phyloP scores from a whole-genome alignment of 1,140 invertebrate genomes.

The Trigoniulus corallinus region DNA sequence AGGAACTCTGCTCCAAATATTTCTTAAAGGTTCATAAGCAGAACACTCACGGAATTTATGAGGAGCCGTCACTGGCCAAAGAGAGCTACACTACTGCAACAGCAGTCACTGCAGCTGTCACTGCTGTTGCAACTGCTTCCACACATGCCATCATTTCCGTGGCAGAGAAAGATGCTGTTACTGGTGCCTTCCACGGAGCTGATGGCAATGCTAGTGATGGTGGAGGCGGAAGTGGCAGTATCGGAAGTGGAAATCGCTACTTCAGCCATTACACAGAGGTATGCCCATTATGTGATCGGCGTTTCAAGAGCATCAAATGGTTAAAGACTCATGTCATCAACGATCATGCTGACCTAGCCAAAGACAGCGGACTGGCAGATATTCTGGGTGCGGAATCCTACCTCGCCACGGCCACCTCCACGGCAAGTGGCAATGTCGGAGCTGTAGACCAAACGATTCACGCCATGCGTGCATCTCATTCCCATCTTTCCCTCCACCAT shows the following conservation, averaged over 20 bases:
- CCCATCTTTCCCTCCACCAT: background rate
- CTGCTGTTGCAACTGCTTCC: conserved; percentile 24
- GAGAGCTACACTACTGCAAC: conserved; percentile 3
- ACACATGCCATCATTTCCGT: conserved; percentile 28
- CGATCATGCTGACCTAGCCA: conserved; percentile 58
- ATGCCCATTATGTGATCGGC: conserved; percentile 68
- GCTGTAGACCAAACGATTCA: no score
- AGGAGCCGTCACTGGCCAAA: conserved; percentile 29
- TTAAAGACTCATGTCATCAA: conserved; percentile 70
- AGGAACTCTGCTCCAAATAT: conserved; percentile 94
- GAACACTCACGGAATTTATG: conserved; percentile 88
- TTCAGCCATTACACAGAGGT: conserved; percentile 48
- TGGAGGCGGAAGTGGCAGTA: conserved; percentile 18
- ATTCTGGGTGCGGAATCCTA: background rate
- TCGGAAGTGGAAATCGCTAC: conserved; percentile 40
- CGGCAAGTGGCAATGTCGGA: background rate
- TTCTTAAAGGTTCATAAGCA: conserved; percentile 92
- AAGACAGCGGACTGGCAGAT: conserved; percentile 33
- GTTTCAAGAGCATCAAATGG: conserved; percentile 79
- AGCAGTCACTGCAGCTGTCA: conserved; percentile 34
- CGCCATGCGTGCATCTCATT: no score
- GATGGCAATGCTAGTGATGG: conserved; percentile 6
- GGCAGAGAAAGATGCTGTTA: conserved; percentile 8
- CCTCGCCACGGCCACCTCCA: background rate
- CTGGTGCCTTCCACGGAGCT: background rate